phyloP scores from a whole-genome alignment of 1,140 invertebrate species.

The Myzus persicae region DNA sequence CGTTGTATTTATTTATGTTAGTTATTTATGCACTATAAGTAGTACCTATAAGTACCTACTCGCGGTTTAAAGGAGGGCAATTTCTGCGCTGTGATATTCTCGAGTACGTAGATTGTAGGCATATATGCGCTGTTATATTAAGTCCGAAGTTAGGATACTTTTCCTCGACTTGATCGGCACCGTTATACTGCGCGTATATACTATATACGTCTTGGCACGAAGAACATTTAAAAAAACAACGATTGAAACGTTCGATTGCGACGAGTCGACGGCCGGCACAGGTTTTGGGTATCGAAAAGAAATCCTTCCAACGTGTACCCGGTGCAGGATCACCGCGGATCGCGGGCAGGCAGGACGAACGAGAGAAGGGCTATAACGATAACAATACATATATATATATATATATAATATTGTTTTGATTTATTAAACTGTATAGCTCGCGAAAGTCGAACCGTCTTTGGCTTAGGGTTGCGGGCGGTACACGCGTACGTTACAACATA shows the following conservation, averaged over 20 bases:
- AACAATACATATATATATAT: too few relatives aligned
- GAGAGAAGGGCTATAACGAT: not conserved
- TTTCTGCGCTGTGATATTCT: not conserved
- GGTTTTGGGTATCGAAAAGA: not conserved
- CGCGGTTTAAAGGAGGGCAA: not conserved
- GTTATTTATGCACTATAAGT: not conserved
- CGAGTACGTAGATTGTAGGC: too few relatives aligned
- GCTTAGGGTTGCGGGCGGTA: not conserved
- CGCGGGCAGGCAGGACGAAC: not conserved
- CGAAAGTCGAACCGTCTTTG: not conserved
- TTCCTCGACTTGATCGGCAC: not conserved
- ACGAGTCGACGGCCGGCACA: not conserved
- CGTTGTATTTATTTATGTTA: not conserved
- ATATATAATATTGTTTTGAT: not conserved
- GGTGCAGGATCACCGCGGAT: not conserved
- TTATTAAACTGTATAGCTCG: not conserved
- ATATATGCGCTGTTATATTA: too few relatives aligned
- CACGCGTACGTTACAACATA: not conserved
- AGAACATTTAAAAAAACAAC: not conserved
- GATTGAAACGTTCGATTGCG: not conserved
- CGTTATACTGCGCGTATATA: too few relatives aligned
- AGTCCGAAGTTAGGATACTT: not conserved
- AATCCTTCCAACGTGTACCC: not conserved
- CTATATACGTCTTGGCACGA: not conserved
- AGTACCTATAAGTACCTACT: not conserved